phyloP scores from a whole-genome alignment of 2,113 vertebrate genomes.

The Maccullochella peelii region DNA sequence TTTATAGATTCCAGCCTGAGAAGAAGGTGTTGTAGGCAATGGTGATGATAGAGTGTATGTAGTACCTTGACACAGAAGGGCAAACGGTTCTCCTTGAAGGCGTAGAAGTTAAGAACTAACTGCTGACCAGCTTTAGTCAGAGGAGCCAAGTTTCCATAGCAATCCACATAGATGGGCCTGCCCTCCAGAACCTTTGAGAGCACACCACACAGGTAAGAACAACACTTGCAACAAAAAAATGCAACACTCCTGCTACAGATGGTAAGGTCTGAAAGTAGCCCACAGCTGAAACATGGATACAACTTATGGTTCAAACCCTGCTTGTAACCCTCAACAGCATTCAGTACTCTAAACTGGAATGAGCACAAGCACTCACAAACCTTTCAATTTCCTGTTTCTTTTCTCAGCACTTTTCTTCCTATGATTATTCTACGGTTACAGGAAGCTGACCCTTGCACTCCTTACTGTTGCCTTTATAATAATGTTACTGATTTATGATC shows the following conservation, averaged over 20 bases:
- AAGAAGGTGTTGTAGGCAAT: not conserved
- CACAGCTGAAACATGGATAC: not conserved
- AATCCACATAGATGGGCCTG: constrained; percentile 96
- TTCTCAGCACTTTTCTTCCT: not conserved
- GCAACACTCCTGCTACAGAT: not conserved
- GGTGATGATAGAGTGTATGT: not conserved
- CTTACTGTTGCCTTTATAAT: not conserved
- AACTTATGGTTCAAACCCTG: not conserved
- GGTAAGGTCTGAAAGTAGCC: not conserved
- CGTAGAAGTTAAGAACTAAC: constrained; percentile 97
- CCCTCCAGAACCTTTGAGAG: constrained; percentile 93
- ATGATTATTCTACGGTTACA: not conserved
- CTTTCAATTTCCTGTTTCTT: not conserved
- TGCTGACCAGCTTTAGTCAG: constrained; percentile 97
- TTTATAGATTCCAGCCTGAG: not conserved
- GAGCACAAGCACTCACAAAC: not conserved
- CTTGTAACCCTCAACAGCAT: not conserved
- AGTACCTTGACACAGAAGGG: constrained; percentile 98
- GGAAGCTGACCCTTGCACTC: not conserved
- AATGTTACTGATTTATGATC: not conserved
- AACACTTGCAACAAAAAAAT: not conserved
- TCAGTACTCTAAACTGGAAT: not conserved
- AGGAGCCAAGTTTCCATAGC: constrained; percentile 96
- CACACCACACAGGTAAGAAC: not conserved
- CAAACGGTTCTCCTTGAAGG: constrained; percentile 99